phyloP scores from a whole-genome alignment of 2,113 vertebrate species.

The Steatornis caripensis region DNA sequence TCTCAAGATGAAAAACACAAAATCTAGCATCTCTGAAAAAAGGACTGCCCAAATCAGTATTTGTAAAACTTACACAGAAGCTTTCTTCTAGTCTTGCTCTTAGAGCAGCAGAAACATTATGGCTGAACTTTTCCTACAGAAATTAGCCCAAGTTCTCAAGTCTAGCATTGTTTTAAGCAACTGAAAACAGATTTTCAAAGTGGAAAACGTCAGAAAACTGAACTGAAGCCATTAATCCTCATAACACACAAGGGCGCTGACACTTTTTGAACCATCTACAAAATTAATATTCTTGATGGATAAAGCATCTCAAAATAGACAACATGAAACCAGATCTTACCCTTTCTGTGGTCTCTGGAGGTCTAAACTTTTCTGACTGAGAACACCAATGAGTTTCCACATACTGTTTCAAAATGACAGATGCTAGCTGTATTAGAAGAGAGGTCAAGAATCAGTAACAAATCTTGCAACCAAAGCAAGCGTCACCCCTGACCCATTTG shows the following conservation, averaged over 20 bases:
- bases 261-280: background rate
- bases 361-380: constrained; percentile 95
- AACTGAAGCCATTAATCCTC: background rate
- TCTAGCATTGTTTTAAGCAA: background rate
- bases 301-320: background rate
- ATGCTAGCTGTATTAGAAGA: constrained; percentile 81
- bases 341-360: constrained; percentile 95
- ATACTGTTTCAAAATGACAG: constrained; percentile 97
- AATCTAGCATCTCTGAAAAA: background rate
- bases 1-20: background rate
- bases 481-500: background rate
- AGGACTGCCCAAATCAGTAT: background rate
- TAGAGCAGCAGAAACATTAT: background rate
- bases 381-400: constrained; percentile 99
- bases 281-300: background rate
- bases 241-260: background rate
- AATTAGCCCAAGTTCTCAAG: background rate
- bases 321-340: constrained; percentile 65
- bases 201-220: background rate
- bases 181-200: background rate
- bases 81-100: background rate
- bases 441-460: background rate
- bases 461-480: background rate
- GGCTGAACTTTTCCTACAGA: background rate
- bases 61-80: background rate